Percentiles rank a stretch among this genome's conserved stretches.
These are phyloP conservation scores for Carassius auratus DNA, from an alignment of 2,113 vertebrate species.

Conservation along the genomic window DNA sequence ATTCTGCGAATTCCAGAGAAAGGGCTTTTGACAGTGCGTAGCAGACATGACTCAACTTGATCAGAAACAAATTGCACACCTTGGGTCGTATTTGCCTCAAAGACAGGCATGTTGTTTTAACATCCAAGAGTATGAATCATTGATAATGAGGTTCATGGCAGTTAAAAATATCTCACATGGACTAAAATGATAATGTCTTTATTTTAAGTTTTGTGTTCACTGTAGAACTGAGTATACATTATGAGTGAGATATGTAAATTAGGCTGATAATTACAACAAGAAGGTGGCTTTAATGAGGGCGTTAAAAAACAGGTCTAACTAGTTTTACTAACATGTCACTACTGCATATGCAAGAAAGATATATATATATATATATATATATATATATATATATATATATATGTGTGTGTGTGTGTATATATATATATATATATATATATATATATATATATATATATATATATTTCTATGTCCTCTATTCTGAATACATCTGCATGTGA, in stretches of 20 bases:
- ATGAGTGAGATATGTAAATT: conserved; percentile 5
- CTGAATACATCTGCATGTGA: neutral
- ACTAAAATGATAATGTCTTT: neutral
- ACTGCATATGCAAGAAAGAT: neutral
- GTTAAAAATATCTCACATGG: neutral
- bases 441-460: too few species aligned
- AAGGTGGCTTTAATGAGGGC: neutral
- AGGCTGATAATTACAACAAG: conserved; percentile 2
- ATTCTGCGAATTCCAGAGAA: neutral
- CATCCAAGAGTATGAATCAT: neutral
- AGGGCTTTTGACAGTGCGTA: neutral
- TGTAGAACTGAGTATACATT: neutral
- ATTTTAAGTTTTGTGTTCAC: neutral
- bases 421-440: too few species aligned
- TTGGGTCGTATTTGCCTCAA: neutral
- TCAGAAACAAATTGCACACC: neutral
- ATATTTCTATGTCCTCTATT: neutral
- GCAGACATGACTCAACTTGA: conserved; percentile 34
- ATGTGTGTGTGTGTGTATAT: too few species aligned
- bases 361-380: too few species aligned
- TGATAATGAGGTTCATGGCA: neutral
- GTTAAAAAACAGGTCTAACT: conserved; percentile 41
- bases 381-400: neutral
- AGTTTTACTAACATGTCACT: conserved; percentile 24
- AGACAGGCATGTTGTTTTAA: neutral